Base-by-base conservation (phyloP, 2,113 vertebrate species). In the Alouatta palliata region DNA sequence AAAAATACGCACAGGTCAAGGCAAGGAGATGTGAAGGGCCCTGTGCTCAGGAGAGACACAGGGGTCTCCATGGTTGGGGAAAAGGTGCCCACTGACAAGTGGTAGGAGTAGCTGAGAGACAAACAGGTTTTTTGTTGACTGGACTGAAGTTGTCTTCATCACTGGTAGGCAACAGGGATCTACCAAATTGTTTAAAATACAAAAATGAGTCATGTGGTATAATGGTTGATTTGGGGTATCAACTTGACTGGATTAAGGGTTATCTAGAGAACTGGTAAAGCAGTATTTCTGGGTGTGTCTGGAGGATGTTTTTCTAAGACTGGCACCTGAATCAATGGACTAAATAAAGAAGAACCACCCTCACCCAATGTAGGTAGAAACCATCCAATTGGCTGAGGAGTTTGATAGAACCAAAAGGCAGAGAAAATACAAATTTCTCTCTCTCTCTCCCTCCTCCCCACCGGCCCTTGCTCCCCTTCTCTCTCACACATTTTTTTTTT, bases 41-140 rank as follows among this genome's bases (percentile, higher is more conserved):
- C 2, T 17, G 1, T 3, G 11, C 9, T 47, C 2, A 23, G 40
- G 45, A 43, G 35, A 11, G 1, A 2, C 9, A 2, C 2, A 11
- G 49, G 5, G 16, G 0, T 66, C 43, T 11, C 21, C 5, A 6
- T 11, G 32, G n/a, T 54, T 10, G 20, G 79, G 45, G 30, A 8
- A 52, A 10, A 2, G 20, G 32, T 0, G 19, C n/a, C 21, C 58
- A 23, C 47, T 43, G 47, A 23, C 23, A 25, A 8, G 8, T 20
- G 45, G 8, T 13, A 12, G 6, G 19, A 40, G 7, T 6, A 25
- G 6, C 3, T 61, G 47, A 58, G n/a, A 7, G n/a, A n/a, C 23
- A 66, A 32, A 32, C 12, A 10, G 3, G 6, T 5, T 35, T 70
- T 19, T 45, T 32, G 8, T 5, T 30, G 16, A 9, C 3, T 30